Conservation (phyloP, 2,113 vertebrate genomes). For the Saimiri boliviensis region DNA sequence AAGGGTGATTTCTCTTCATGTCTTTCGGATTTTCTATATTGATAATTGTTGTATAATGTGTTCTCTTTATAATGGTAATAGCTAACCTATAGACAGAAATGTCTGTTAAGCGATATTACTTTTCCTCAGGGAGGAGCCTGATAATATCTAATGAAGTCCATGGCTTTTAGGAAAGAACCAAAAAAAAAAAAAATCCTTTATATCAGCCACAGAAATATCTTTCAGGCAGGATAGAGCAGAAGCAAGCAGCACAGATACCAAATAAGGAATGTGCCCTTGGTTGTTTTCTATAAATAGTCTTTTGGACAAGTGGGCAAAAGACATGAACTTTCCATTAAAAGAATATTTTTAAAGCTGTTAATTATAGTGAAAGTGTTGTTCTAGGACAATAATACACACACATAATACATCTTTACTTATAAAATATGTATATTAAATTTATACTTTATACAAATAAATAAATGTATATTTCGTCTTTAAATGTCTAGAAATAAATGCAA, state of each 20-base stretch:
- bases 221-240: neutral
- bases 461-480: neutral
- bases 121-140: neutral
- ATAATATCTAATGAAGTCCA: neutral
- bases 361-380: neutral
- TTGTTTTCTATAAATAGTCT: conserved; percentile 37
- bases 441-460: neutral
- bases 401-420: neutral
- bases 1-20: neutral
- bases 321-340: conserved; percentile 8
- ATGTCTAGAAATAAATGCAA: conserved; percentile 22
- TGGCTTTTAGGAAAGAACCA: neutral
- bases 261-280: neutral
- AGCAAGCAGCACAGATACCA: neutral
- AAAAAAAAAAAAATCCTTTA: neutral
- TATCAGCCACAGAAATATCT: conserved; percentile 41
- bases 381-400: neutral
- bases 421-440: neutral
- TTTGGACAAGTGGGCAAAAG: conserved; percentile 23
- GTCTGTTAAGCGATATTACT: neutral
- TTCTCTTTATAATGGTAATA: neutral
- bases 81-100: neutral
- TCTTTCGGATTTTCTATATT: neutral
- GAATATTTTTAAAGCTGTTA: conserved; percentile 24
- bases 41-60: neutral